phyloP scores from a whole-genome alignment of 2,113 vertebrate species.

The Melozone crissalis region DNA sequence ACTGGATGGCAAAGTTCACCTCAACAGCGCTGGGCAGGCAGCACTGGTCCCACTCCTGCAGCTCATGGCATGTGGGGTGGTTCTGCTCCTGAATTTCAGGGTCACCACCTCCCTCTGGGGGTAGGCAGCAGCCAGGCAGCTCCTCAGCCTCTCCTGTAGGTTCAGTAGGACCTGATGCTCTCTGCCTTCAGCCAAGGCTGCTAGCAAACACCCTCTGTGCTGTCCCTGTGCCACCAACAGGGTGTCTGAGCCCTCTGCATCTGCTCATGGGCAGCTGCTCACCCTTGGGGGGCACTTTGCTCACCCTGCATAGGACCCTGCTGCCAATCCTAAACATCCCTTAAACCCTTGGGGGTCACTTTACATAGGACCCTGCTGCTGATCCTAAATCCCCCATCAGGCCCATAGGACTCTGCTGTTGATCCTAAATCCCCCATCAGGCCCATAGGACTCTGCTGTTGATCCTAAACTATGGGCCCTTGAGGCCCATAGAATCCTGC shows the following conservation, averaged over 20 bases:
- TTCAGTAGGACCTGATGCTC: neutral
- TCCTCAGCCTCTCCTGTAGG: neutral
- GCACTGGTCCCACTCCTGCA: neutral
- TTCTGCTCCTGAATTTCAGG: neutral
- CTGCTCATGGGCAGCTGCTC: neutral
- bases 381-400: neutral
- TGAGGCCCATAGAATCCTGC: neutral
- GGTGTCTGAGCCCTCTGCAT: neutral
- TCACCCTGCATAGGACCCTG: neutral
- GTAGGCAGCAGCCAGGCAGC: neutral
- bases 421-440: no score
- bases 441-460: neutral
- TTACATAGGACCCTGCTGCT: neutral
- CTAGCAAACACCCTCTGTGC: accelerated
- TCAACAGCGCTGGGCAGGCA: conserved; percentile 46
- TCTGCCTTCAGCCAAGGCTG: neutral
- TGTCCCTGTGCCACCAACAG: neutral
- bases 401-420: neutral
- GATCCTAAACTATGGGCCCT: neutral
- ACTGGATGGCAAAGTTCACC: conserved; percentile 73
- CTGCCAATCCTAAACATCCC: no score
- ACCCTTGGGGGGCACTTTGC: neutral
- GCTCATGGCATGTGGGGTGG: neutral
- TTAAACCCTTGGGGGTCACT: no score
- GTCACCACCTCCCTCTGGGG: neutral